These are phyloP conservation scores for Montipora foliosa DNA, from an alignment of 64 coral and sea anemone genomes.

Conservation along the genomic window DNA sequence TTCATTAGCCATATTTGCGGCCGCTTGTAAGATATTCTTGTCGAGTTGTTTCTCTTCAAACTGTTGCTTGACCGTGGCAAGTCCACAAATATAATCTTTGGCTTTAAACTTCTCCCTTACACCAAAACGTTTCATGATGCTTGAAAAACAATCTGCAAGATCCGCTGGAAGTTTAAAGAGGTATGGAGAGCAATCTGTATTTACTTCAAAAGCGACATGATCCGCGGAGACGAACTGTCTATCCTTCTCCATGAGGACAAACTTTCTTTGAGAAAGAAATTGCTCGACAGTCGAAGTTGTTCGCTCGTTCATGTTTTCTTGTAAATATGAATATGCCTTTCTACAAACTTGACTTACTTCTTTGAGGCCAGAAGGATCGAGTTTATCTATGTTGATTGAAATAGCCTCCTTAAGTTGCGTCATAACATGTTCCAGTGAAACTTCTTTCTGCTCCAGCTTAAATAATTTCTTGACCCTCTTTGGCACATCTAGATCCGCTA, in stretches of 20 bases:
- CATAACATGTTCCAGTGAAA: constrained; percentile 11
- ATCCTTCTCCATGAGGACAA: constrained; percentile 42
- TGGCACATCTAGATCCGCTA: constrained; percentile 9
- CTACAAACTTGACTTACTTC: constrained; percentile 26
- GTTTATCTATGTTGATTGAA: not conserved
- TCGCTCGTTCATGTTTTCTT: not conserved
- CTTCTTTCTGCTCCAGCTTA: constrained; percentile 1
- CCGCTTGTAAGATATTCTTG: constrained; percentile 16
- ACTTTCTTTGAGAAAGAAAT: not conserved
- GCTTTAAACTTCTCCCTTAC: constrained; percentile 54
- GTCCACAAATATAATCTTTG: constrained; percentile 34
- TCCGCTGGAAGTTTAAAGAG: constrained; percentile 32
- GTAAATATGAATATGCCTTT: constrained; percentile 49
- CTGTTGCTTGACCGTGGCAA: not conserved
- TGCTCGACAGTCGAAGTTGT: not conserved
- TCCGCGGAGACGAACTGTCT: not conserved
- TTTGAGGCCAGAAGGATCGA: not conserved
- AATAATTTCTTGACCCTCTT: not conserved
- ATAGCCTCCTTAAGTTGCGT: constrained; percentile 36
- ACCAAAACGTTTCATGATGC: constrained; percentile 49
- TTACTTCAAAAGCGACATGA: constrained; percentile 55
- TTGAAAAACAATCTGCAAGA: constrained; percentile 3
- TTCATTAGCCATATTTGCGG: constrained; percentile 8
- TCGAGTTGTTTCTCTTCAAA: constrained; percentile 6
- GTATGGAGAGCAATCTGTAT: constrained; percentile 35